A percentile compares a stretch with the other conserved stretches of the same genome.
Conservation (phyloP, 2,113 vertebrate genomes). For the Ochotona princeps region DNA sequence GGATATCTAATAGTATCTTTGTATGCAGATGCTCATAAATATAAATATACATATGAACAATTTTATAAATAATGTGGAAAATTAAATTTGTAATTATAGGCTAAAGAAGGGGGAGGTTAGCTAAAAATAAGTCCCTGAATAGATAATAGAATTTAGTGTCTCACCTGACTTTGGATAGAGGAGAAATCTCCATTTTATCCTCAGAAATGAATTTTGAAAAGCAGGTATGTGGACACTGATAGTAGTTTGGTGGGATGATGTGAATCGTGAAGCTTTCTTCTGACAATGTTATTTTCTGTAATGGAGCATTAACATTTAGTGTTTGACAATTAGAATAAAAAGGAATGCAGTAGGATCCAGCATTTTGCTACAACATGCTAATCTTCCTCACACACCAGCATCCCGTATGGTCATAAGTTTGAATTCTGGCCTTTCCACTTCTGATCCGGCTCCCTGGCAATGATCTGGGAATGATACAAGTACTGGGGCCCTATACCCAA, state of each 20-base stretch:
- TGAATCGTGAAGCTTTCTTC: background rate
- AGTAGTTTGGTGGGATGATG: background rate
- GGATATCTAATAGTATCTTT: background rate
- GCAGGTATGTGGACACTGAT: too few relatives aligned
- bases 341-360: background rate
- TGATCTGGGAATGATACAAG: too few relatives aligned
- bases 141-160: background rate
- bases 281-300: background rate
- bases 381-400: too few relatives aligned
- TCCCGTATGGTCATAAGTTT: too few relatives aligned
- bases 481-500: too few relatives aligned
- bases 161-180: background rate
- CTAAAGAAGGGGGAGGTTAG: background rate
- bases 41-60: too few relatives aligned
- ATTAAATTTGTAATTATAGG: background rate
- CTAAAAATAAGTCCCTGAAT: background rate
- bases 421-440: too few relatives aligned
- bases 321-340: background rate
- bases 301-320: background rate
- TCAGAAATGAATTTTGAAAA: background rate
- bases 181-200: background rate
- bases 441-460: too few relatives aligned
- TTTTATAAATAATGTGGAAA: background rate
- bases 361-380: too few relatives aligned
- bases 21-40: background rate